A percentile compares a stretch with the other conserved stretches of the same genome.
Evolutionary conservation across 2,888 invertebrate genomes (phyloP).

Genomic region (Chrysomela aeneicollis): DNA sequence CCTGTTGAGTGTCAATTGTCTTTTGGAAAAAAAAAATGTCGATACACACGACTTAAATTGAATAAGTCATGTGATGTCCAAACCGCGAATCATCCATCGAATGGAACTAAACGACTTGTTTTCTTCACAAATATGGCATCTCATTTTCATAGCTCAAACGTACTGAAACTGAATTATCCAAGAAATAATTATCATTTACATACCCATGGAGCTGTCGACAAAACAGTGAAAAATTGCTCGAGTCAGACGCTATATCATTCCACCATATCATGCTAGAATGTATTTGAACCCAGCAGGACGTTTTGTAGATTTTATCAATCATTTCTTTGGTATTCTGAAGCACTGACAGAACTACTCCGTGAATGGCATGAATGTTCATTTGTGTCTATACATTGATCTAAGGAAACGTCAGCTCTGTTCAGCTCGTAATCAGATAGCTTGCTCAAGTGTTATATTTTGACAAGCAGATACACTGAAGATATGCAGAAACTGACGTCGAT

Average conservation of each 20-base stretch:
- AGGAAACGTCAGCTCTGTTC: not conserved
- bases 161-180: too few relatives aligned
- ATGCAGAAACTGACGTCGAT: not conserved
- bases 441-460: not conserved
- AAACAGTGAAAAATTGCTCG: not conserved
- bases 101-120: too few relatives aligned
- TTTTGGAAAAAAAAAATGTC: too few relatives aligned
- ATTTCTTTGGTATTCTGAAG: not conserved
- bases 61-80: too few relatives aligned
- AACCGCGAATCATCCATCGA: too few relatives aligned
- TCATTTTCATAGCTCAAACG: too few relatives aligned
- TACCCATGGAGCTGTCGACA: not conserved
- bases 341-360: not conserved
- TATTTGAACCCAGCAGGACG: not conserved
- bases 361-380: not conserved
- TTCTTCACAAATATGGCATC: too few relatives aligned
- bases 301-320: constrained; percentile 2
- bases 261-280: not conserved
- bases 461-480: not conserved
- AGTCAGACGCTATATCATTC: not conserved
- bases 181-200: not conserved
- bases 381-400: not conserved
- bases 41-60: too few relatives aligned
- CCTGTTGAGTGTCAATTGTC: too few relatives aligned
- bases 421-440: not conserved